Evolutionary conservation across 2,888 invertebrate genomes (phyloP), one percentile per base, ranked within the genome.

Genomic region (Drosophila neonasuta): DNA sequence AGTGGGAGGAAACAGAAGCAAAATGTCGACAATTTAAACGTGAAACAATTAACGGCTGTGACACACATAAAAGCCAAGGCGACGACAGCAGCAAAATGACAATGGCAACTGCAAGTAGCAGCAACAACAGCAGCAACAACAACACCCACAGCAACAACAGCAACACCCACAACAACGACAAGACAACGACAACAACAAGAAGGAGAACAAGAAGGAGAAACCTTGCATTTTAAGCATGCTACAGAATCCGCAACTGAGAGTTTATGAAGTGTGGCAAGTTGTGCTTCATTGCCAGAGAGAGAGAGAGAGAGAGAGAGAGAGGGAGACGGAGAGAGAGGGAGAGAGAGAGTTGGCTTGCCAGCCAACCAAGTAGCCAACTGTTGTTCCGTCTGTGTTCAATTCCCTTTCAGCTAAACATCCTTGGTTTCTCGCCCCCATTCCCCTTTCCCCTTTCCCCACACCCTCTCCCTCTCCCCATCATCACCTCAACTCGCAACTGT

Each of bases 11-110:
- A 24, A 24, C 24, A 24, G 24, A 5, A 24, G 36, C n/a, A n/a
- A 11, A 36, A n/a, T 13, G 64, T 48, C 52, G 62, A 65, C 69
- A 71, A 70, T 77, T 80, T 69, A 71, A 79, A 80, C 86, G 83
- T 80, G 75, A 66, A 80, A 75, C 83, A 83, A 83, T 86, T 79
- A 86, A 86, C 77, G 72, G 65, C 67, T 68, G 55, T 54, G 60
- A 36, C 11, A 36, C n/a, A 68, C 74, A 77, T 71, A 63, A 71
- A 74, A 71, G 71, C 59, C 68, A 57, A 48, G 71, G 67, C 54
- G 56, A 62, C 46, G 52, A 32, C 58, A 45, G 32, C 44, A 34
- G 13, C 41, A 34, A 46, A 54, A 58, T 60, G 64, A 45, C 77
- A 68, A 68, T 64, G 59, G 42, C 24, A 66, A 82, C 30, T 71